These are phyloP conservation scores for Darevskia nairensis DNA, from an alignment of 2,797 vertebrate genomes.

Conservation along the genomic window DNA sequence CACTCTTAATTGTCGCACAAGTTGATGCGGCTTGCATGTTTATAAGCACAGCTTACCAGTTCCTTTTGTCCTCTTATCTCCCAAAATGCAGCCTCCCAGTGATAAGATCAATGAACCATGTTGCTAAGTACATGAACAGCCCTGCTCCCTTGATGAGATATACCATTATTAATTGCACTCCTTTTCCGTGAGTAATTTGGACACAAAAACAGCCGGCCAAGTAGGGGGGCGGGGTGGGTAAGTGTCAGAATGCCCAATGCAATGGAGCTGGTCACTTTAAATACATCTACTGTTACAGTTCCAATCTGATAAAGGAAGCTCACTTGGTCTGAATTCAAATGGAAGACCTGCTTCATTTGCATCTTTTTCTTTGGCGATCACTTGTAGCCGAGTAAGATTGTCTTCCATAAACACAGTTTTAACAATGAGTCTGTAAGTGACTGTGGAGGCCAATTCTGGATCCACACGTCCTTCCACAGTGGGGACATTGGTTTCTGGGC, in stretches of 20 bases:
- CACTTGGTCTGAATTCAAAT: background rate
- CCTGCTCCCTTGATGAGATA: constrained; percentile 53
- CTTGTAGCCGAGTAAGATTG: too few species aligned
- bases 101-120: constrained; percentile 59
- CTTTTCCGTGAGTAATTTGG: constrained; percentile 62
- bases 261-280: background rate
- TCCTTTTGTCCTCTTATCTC: constrained; percentile 58
- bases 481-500: too few species aligned
- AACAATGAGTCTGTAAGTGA: too few species aligned
- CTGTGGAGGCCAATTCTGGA: too few species aligned
- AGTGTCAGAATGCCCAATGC: constrained; percentile 6
- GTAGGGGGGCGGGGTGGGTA: background rate
- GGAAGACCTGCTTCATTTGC: background rate
- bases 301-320: background rate
- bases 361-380: too few species aligned
- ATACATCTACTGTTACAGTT: background rate
- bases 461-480: too few species aligned
- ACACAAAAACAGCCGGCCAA: constrained; percentile 41
- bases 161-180: constrained; percentile 62
- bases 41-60: constrained; percentile 52
- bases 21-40: constrained; percentile 44
- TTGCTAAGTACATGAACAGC: constrained; percentile 43
- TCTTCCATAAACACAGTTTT: too few species aligned
- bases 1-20: constrained; percentile 13
- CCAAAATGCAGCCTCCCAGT: constrained; percentile 24